Evolutionary conservation across 2,888 invertebrate genomes (phyloP).

Genomic region (Cerastoderma edule): DNA sequence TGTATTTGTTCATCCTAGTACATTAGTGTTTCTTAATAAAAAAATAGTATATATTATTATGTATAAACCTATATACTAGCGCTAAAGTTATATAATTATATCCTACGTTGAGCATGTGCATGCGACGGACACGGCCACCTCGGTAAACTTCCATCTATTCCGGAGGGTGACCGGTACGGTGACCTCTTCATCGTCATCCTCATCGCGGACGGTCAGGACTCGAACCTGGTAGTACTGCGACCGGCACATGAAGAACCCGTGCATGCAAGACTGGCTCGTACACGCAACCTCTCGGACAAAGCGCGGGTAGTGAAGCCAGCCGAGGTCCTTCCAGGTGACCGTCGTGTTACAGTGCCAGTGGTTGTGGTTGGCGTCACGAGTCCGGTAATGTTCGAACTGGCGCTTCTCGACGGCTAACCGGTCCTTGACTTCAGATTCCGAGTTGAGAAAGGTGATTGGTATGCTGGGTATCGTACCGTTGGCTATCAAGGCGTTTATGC

Average conservation of each 20-base stretch:
- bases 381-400: not conserved
- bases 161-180: constrained; percentile 1
- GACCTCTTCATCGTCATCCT: constrained; percentile 3
- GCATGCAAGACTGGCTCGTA: not conserved
- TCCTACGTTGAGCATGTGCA: no score
- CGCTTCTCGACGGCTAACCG: not conserved
- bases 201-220: constrained; percentile 6
- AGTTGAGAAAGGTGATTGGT: no score
- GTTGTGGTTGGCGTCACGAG: constrained; percentile 7
- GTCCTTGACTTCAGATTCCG: not conserved
- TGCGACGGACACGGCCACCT: constrained; percentile 21
- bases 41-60: no score
- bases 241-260: constrained; percentile 22
- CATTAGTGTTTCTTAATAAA: no score
- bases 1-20: no score
- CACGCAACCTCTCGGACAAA: constrained; percentile 19
- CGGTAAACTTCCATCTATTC: constrained; percentile 13
- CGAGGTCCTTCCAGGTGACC: constrained; percentile 13
- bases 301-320: constrained; percentile 18
- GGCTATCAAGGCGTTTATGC: not conserved
- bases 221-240: constrained; percentile 11
- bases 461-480: not conserved
- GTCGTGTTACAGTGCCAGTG: constrained; percentile 23
- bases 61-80: no score
- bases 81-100: no score